Conservation (phyloP, 2,797 vertebrate genomes). For the Acipenser transmontanus region DNA sequence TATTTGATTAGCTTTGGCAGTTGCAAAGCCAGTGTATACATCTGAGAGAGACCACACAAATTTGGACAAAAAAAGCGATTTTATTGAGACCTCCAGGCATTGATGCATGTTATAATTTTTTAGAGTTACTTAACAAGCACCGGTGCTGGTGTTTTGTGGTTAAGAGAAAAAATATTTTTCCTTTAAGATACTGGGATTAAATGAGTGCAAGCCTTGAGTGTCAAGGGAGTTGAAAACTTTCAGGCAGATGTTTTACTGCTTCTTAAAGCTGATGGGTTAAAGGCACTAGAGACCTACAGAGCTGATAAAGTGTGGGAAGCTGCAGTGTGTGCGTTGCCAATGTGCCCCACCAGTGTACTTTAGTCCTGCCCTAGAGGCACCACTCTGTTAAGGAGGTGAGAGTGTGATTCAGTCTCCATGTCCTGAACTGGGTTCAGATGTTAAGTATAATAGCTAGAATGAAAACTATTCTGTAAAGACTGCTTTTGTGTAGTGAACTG, state of each 20-base stretch:
- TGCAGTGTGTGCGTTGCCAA: constrained; percentile 69
- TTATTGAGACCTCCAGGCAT: not conserved
- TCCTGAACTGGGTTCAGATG: constrained; percentile 14
- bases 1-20: constrained; percentile 42
- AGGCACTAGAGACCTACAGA: constrained; percentile 46
- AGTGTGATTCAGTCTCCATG: constrained; percentile 61
- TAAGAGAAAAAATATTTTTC: too few species aligned
- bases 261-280: constrained; percentile 41
- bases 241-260: constrained; percentile 29
- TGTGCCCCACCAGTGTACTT: constrained; percentile 73
- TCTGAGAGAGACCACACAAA: constrained; percentile 31
- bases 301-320: constrained; percentile 33
- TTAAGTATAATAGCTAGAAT: not conserved
- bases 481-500: too few species aligned
- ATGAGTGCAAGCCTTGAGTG: not conserved
- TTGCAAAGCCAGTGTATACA: constrained; percentile 35
- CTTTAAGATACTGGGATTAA: too few species aligned
- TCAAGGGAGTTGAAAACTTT: too few species aligned
- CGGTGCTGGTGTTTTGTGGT: not conserved
- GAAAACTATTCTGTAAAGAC: too few species aligned
- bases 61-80: not conserved
- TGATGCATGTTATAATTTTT: not conserved
- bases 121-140: not conserved
- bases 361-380: constrained; percentile 66
- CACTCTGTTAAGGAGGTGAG: constrained; percentile 68